A percentile compares a stretch with the other conserved stretches of the same genome.
Conservation (phyloP, 2,797 vertebrate species). For the Sebastes reedi region DNA sequence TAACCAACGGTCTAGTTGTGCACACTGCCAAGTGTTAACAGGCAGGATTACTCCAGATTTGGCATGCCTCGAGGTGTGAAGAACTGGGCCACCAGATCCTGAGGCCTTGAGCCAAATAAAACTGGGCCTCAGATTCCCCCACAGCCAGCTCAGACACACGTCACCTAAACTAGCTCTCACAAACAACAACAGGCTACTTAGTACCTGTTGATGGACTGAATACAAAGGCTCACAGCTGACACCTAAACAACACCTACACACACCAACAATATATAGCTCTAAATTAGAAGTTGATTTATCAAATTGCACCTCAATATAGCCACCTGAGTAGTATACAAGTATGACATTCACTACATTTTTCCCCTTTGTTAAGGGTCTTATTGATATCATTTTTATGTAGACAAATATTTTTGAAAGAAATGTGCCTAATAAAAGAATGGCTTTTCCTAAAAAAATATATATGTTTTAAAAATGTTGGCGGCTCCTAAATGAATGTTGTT, state of each 20-base stretch:
- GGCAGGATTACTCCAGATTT: constrained; percentile 51
- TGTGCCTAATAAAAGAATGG: no score
- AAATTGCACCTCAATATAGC: background rate
- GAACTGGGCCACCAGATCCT: constrained; percentile 50
- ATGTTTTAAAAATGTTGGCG: no score
- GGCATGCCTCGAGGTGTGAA: constrained; percentile 21
- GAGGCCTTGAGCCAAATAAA: constrained; percentile 34
- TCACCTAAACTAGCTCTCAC: constrained; percentile 8
- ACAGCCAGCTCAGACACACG: constrained; percentile 13
- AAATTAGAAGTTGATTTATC: background rate
- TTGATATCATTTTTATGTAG: no score
- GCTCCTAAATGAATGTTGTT: no score
- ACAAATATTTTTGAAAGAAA: no score
- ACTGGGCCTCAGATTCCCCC: constrained; percentile 29
- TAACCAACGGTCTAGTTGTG: constrained; percentile 5
- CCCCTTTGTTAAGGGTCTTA: background rate
- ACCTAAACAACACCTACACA: background rate
- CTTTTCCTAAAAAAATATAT: no score
- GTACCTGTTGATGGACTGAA: background rate
- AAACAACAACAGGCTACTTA: background rate
- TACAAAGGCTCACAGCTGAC: background rate
- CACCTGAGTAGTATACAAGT: background rate
- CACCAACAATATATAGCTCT: background rate
- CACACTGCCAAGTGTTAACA: constrained; percentile 29
- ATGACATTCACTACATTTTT: background rate